Percentiles rank a stretch among this genome's conserved stretches.
Evolutionary conservation across 64 coral and sea anemone genomes (phyloP).

Genomic region (Stichodactyla mertensii): DNA sequence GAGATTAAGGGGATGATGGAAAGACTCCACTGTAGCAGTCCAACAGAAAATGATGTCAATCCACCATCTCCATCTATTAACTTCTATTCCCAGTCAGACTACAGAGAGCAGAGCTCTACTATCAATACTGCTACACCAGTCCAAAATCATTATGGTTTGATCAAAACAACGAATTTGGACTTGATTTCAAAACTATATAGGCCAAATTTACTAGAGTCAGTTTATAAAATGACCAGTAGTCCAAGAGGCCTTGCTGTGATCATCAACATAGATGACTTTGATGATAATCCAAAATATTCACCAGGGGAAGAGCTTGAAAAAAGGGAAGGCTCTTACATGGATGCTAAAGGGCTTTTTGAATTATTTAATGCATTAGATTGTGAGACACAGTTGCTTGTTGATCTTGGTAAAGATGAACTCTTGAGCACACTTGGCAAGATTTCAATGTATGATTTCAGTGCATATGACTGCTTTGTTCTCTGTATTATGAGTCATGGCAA

Average conservation of each 20-base stretch:
- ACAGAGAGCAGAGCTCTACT: neutral
- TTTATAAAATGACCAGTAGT: constrained; percentile 18
- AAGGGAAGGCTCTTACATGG: constrained; percentile 53
- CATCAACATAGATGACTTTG: constrained; percentile 3
- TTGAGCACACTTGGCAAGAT: constrained; percentile 33
- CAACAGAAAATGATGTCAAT: neutral
- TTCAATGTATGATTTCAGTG: constrained; percentile 41
- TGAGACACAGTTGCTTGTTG: constrained; percentile 21
- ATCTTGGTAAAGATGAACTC: neutral
- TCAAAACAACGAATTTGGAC: neutral
- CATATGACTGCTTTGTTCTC: constrained; percentile 57
- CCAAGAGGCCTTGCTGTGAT: constrained; percentile 15
- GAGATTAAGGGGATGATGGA: neutral
- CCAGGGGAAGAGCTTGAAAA: neutral
- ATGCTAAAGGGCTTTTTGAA: neutral
- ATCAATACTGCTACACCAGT: neutral
- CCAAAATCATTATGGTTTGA: neutral
- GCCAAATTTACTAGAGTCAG: neutral
- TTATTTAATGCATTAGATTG: constrained; percentile 27
- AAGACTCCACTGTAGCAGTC: neutral
- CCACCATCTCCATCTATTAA: neutral
- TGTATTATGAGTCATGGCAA: constrained; percentile 83
- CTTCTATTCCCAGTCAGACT: neutral
- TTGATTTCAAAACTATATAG: neutral
- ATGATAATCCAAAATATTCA: neutral